phyloP scores from a whole-genome alignment of 2,888 invertebrate genomes.

The Terebella lapidaria region DNA sequence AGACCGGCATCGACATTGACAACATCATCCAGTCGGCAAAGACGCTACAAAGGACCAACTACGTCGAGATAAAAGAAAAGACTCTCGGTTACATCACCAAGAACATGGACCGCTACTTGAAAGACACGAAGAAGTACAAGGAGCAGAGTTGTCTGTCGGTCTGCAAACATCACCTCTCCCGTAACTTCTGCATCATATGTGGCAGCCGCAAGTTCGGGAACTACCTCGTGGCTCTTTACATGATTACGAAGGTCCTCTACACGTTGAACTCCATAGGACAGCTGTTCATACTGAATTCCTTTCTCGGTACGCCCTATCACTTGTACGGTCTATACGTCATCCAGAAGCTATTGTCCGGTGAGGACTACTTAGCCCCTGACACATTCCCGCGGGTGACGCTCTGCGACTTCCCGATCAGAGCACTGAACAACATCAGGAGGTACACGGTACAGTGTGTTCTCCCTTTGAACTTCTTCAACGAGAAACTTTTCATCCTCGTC shows the following conservation, averaged over 20 bases:
- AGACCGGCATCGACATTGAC: neutral
- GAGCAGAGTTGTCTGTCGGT: neutral
- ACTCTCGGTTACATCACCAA: neutral
- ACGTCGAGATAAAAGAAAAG: neutral
- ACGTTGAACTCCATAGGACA: neutral
- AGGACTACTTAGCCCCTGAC: neutral
- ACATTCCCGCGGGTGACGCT: neutral
- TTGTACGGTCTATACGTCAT: neutral
- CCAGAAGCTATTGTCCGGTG: neutral
- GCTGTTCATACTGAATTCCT: neutral
- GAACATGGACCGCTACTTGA: neutral
- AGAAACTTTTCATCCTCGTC: neutral
- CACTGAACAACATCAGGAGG: neutral
- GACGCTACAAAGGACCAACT: neutral
- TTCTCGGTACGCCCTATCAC: neutral
- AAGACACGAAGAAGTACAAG: neutral
- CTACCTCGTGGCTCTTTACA: neutral
- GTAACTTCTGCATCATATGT: neutral
- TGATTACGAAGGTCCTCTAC: neutral
- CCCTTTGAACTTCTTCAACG: neutral
- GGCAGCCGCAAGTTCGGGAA: neutral
- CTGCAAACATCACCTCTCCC: neutral
- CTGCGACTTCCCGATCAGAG: neutral
- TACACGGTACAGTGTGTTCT: slow-evolving; percentile 29
- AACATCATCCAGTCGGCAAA: neutral